Conservation (phyloP, 2,113 vertebrate species). For the Daboia siamensis region DNA sequence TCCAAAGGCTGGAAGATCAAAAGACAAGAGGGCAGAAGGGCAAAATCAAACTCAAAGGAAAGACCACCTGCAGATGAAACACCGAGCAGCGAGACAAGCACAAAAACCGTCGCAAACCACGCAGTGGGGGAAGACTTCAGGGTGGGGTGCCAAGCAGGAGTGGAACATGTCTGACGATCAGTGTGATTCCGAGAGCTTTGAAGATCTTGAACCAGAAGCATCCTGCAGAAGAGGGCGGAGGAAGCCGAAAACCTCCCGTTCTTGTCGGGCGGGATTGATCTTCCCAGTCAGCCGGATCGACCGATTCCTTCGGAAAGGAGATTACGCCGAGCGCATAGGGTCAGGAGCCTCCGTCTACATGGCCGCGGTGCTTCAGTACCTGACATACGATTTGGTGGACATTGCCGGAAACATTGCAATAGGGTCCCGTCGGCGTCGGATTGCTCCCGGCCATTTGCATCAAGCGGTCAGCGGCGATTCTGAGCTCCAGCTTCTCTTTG, state of each 20-base stretch:
- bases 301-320: conserved; percentile 67
- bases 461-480: conserved; percentile 66
- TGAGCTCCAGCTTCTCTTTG: conserved; percentile 64
- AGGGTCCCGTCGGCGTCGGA: conserved; percentile 59
- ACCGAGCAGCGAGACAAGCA: not conserved
- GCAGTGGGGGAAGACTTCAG: not conserved
- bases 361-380: conserved; percentile 70
- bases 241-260: conserved; percentile 30
- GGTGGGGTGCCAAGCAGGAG: not conserved
- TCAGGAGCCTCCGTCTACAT: conserved; percentile 65
- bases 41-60: not conserved
- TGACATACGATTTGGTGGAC: conserved; percentile 71
- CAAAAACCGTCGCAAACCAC: not conserved
- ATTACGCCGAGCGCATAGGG: conserved; percentile 61
- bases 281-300: conserved; percentile 75
- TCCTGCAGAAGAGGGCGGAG: not conserved
- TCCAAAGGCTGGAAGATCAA: not conserved
- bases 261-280: conserved; percentile 63
- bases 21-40: not conserved
- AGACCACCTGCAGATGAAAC: not conserved
- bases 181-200: not conserved
- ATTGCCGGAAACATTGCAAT: conserved; percentile 65
- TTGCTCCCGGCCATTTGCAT: conserved; percentile 66
- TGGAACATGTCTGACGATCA: not conserved
- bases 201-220: not conserved